phyloP scores from a whole-genome alignment of 2,888 invertebrate genomes.

The Herminia tarsipennalis region DNA sequence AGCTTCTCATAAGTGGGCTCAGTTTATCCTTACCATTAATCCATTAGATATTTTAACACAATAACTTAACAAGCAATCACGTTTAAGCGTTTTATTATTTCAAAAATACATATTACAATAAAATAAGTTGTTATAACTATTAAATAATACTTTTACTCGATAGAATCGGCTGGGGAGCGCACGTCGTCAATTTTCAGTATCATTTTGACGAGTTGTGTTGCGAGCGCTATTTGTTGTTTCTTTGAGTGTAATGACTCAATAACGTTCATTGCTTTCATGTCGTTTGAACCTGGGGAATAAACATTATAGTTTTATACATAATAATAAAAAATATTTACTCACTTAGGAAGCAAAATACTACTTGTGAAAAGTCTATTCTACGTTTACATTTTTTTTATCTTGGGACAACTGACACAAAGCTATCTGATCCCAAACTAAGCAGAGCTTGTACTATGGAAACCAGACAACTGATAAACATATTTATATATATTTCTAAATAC shows the following conservation, averaged over 20 bases:
- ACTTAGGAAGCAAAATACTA: no score
- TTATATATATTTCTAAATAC: no score
- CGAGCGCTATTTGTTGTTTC: slow-evolving; percentile 98
- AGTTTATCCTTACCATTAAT: no score
- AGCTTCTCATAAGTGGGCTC: no score
- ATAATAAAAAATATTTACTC: no score
- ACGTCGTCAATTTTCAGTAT: slow-evolving; percentile 99
- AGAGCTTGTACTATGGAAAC: no score
- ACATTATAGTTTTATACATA: not conserved
- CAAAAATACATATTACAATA: slow-evolving; percentile 7
- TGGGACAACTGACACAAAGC: no score
- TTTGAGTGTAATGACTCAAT: slow-evolving; percentile 99
- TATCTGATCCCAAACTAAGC: no score
- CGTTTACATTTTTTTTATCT: no score
- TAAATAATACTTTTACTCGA: slow-evolving; percentile 54
- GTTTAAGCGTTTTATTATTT: slow-evolving; percentile 9
- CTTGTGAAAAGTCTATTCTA: no score
- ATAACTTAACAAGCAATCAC: not conserved
- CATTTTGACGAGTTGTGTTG: slow-evolving; percentile 99
- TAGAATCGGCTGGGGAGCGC: slow-evolving; percentile 85
- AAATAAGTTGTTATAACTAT: not conserved
- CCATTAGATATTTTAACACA: not conserved
- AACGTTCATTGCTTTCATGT: slow-evolving; percentile 98
- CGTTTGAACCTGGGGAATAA: slow-evolving; percentile 79
- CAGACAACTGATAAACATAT: no score